Conservation (phyloP, 2,113 vertebrate genomes). For the Chloropsis cyanopogon region DNA sequence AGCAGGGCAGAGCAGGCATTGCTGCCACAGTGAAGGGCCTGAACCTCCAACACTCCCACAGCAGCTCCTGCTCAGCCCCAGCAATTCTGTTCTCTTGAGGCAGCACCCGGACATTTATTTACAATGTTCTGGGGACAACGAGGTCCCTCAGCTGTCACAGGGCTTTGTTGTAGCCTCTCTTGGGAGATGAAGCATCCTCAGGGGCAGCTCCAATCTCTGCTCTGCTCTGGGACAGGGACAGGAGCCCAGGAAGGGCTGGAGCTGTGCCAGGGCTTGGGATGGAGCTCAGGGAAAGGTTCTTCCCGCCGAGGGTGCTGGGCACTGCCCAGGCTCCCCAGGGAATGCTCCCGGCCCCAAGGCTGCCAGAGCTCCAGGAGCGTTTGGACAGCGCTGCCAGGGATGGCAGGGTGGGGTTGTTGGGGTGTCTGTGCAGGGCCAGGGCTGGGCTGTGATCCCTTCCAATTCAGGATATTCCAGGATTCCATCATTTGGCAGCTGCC, state of each 20-base stretch:
- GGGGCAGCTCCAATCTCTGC: not conserved
- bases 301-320: not conserved
- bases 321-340: not conserved
- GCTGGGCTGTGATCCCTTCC: accelerated
- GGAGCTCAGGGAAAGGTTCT: not conserved
- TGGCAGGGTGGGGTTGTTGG: not conserved
- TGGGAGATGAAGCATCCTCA: not conserved
- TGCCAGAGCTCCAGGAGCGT: not conserved
- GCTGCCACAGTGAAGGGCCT: not conserved
- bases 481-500: not conserved
- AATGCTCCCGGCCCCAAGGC: not conserved
- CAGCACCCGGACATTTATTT: not conserved
- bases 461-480: not conserved
- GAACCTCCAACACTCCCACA: not conserved
- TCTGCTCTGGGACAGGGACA: not conserved
- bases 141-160: not conserved
- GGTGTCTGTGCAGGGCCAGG: not conserved
- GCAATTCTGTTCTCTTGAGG: not conserved
- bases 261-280: not conserved
- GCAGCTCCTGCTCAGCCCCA: not conserved
- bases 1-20: not conserved
- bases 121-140: not conserved
- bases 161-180: not conserved
- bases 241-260: not conserved
- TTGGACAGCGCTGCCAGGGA: not conserved